Percentiles rank a stretch among this genome's conserved stretches.
Evolutionary conservation across 2,797 vertebrate genomes (phyloP).

Genomic region (Chrysocyon brachyurus): DNA sequence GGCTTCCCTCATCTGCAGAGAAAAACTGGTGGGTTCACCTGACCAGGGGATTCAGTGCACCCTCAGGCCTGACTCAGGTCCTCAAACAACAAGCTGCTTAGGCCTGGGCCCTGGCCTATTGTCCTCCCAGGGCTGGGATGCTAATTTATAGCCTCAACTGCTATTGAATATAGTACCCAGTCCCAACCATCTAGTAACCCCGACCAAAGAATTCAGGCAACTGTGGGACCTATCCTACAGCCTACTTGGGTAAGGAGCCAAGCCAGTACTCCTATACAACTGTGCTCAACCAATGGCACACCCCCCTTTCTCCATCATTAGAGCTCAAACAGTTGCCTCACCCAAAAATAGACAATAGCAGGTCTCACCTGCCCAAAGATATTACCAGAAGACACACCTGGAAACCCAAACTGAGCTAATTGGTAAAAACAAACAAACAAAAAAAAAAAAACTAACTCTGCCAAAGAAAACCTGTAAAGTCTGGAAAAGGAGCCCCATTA

Average conservation of each 20-base stretch:
- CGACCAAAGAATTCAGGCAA: neutral
- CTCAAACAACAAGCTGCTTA: neutral
- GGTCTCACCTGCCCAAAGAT: neutral
- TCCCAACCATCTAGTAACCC: neutral
- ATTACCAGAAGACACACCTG: neutral
- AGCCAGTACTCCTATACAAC: neutral
- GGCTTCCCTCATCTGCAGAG: neutral
- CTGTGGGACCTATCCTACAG: neutral
- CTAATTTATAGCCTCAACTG: neutral
- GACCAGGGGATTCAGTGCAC: neutral
- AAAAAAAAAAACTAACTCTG: neutral
- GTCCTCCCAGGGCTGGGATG: neutral
- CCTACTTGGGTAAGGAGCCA: neutral
- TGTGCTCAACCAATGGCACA: neutral
- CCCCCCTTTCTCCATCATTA: neutral
- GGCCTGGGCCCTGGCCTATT: neutral
- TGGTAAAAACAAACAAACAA: neutral
- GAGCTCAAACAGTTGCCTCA: neutral
- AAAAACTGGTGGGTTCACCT: neutral
- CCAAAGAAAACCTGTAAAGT: neutral
- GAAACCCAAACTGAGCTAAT: neutral
- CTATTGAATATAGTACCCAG: neutral
- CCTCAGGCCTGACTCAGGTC: neutral
- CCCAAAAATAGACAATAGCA: neutral
- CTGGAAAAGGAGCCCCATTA: neutral